A percentile compares a stretch with the other conserved stretches of the same genome.
Evolutionary conservation across 1,140 invertebrate species (phyloP).

Genomic region (Diorhabda sublineata): DNA sequence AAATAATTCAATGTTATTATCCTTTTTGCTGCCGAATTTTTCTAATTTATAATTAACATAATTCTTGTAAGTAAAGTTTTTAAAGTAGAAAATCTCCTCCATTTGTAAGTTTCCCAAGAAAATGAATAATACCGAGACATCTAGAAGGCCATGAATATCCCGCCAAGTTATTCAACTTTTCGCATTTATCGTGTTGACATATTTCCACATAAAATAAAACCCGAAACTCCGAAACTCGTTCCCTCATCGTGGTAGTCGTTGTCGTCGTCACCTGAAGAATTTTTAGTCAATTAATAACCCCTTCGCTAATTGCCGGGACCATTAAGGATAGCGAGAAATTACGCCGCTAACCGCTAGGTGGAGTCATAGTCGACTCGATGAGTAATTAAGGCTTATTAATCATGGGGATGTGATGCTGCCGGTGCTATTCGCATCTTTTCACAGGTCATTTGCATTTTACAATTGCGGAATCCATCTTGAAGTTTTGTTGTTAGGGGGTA

Average conservation of each 20-base stretch:
- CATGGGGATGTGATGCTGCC: not conserved
- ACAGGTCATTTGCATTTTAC: not conserved
- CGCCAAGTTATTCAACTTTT: slow-evolving; percentile 2
- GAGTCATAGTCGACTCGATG: not conserved
- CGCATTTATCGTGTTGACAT: not conserved
- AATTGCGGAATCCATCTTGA: slow-evolving; percentile 3
- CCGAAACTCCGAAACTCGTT: not conserved
- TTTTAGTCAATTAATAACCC: not conserved
- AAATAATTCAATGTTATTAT: no score
- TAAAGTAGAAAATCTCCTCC: not conserved
- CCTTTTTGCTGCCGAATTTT: no score
- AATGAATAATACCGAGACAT: not conserved
- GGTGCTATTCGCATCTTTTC: not conserved
- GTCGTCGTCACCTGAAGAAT: slow-evolving; percentile 1
- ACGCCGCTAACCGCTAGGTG: not conserved
- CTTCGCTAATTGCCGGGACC: not conserved
- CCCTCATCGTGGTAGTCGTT: not conserved
- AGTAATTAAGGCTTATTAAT: slow-evolving; percentile 1
- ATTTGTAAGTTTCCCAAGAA: not conserved
- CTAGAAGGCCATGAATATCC: not conserved
- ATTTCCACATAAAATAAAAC: slow-evolving; percentile 3
- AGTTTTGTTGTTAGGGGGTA: not conserved
- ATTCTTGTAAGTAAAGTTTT: no score
- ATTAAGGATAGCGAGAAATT: not conserved
- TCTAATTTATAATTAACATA: no score